Conservation (phyloP, 1,140 invertebrate species). For the Drosophila repletoides region DNA sequence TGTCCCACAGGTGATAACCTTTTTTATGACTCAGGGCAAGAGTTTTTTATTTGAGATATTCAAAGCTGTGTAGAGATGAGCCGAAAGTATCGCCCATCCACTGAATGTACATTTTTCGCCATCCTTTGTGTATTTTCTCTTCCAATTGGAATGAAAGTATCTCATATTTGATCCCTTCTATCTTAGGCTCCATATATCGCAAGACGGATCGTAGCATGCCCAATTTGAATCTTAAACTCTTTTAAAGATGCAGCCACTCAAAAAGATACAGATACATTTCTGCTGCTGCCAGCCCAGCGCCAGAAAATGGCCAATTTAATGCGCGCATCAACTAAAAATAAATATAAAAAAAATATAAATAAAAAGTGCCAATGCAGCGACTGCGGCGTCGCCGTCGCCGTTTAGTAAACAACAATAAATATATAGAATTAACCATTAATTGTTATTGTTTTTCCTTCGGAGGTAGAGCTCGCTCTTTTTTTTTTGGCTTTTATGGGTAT, state of each 20-base stretch:
- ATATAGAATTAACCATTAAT: slow-evolving; percentile 43
- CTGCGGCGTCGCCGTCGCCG: slow-evolving; percentile 7
- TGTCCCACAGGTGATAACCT: slow-evolving; percentile 61
- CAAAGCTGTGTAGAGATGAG: no score
- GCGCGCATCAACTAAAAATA: slow-evolving; percentile 75
- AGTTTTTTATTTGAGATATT: slow-evolving; percentile 21
- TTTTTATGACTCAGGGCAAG: slow-evolving; percentile 44
- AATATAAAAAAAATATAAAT: slow-evolving; percentile 80
- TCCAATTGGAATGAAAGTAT: no score
- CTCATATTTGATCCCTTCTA: no score
- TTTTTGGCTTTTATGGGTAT: slow-evolving; percentile 45
- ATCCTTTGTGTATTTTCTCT: no score
- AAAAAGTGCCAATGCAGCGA: slow-evolving; percentile 50
- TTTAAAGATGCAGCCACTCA: background rate
- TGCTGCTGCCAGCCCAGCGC: slow-evolving; percentile 8
- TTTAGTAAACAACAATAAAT: slow-evolving; percentile 53
- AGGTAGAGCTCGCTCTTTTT: no score
- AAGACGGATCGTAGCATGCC: no score
- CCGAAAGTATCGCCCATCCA: no score
- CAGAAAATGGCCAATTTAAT: slow-evolving; percentile 66
- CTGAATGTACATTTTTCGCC: no score
- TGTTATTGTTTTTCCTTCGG: slow-evolving; percentile 43
- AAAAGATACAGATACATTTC: background rate
- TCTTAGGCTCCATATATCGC: no score
- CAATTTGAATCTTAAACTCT: slow-evolving; percentile 8